Evolutionary conservation across 2,888 invertebrate genomes (phyloP).

Genomic region (Panopea generosa): DNA sequence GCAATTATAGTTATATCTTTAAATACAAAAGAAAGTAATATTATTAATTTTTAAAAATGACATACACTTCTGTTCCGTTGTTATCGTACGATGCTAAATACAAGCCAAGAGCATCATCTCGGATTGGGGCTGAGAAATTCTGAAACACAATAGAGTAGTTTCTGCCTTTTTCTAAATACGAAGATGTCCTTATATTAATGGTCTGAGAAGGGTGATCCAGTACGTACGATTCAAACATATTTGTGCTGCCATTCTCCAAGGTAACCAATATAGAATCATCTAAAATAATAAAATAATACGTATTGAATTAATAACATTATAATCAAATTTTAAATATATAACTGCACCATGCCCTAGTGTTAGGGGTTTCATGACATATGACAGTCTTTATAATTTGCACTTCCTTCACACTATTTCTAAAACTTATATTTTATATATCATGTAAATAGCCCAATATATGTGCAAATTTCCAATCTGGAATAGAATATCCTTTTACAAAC

Average conservation of each 20-base stretch:
- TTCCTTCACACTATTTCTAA: too few relatives aligned
- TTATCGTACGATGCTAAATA: conserved; percentile 2
- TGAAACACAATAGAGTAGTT: conserved; percentile 19
- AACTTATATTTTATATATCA: too few relatives aligned
- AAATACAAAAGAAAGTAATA: too few relatives aligned
- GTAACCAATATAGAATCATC: conserved; percentile 31
- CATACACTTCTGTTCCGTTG: conserved; percentile 7
- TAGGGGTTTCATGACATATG: too few relatives aligned
- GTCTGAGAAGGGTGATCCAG: background rate
- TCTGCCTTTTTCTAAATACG: background rate
- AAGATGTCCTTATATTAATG: conserved; percentile 2
- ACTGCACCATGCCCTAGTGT: too few relatives aligned
- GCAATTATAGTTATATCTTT: too few relatives aligned
- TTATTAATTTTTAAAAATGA: too few relatives aligned
- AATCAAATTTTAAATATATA: too few relatives aligned
- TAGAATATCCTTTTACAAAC: too few relatives aligned
- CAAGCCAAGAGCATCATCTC: conserved; percentile 15
- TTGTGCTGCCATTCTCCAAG: conserved; percentile 1
- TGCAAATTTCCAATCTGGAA: too few relatives aligned
- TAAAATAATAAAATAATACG: background rate
- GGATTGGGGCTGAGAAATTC: conserved; percentile 14
- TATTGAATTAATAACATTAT: background rate
- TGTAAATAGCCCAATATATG: too few relatives aligned
- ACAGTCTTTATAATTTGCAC: too few relatives aligned
- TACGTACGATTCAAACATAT: conserved; percentile 7